Base-by-base conservation (phyloP, 2,888 invertebrate genomes). In the Tineola bisselliella region DNA sequence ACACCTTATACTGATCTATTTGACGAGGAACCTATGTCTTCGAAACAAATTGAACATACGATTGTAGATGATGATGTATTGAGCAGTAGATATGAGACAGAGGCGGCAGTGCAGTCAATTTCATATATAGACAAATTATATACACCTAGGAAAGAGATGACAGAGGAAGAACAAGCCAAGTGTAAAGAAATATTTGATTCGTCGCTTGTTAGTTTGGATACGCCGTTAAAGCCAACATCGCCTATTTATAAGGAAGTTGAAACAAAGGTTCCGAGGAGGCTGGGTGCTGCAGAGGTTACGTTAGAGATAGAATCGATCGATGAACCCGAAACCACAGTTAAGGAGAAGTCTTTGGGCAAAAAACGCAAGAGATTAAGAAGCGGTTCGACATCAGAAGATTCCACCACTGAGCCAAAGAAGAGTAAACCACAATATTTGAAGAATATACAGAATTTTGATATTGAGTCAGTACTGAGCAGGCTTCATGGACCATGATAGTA, bases 101-200 rank as follows among this genome's bases (percentile, higher is more conserved):
- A 77, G 69, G 66, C 70, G 60, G 84, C 84, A 18, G 82, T 84
- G 30, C 73, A 66, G 63, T 83, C 83, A 3, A 84, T 84, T 67
- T 70, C 70, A 31, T 74, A 76, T 65, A 70, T 74, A 25, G 77
- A 80, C 10, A 78, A 67, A 63, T 66, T 84, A 38, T 82, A 82
- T 61, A 84, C 87, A 52, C 87, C 87, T 17, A 67, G 80, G 60
- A 87, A 87, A 69, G 76, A 82, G 63, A 65, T 69, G 13, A 60
- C 17, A n/a, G 6, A 12, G 30, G 31, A 63, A 70, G 59, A 59
- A 19, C 76, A 75, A 68, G 69, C 68, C 4, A 75, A 80, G 65
- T 82, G 77, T 65, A 77, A 74, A 62, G 79, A 84, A 64, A 78
- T 87, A 68, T 87, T 87, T 68, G 84, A 86, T 68, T 87, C 87